Conservation (phyloP, 92 coral and sea anemone genomes). For the Phenganax stokvisi region DNA sequence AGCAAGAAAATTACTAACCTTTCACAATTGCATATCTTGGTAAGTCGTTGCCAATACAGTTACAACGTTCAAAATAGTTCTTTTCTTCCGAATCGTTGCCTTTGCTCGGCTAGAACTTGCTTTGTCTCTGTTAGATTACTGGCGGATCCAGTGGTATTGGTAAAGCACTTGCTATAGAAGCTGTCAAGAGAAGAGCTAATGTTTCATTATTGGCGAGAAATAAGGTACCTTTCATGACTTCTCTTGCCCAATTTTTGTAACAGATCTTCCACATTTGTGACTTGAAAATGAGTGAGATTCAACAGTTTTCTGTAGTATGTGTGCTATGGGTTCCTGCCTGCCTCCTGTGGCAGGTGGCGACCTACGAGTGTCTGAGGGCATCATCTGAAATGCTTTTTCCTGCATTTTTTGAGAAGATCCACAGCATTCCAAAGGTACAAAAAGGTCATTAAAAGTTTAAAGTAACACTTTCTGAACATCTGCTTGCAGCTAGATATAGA, state of each 20-base stretch:
- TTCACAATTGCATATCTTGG: slow-evolving; percentile 9
- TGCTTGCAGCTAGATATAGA: too few relatives aligned
- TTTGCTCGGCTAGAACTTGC: background rate
- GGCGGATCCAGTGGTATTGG: slow-evolving; percentile 99
- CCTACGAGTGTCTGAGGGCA: too few relatives aligned
- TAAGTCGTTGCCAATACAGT: background rate
- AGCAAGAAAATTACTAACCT: slow-evolving; percentile 5
- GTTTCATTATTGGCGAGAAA: slow-evolving; percentile 77
- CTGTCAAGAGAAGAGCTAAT: slow-evolving; percentile 72
- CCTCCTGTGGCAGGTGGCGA: too few relatives aligned
- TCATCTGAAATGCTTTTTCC: too few relatives aligned
- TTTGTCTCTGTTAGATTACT: slow-evolving; percentile 55
- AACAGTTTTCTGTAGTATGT: too few relatives aligned
- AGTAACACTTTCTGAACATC: too few relatives aligned
- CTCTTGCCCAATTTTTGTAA: background rate
- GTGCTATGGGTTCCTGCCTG: too few relatives aligned
- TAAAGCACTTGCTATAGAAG: slow-evolving; percentile 68
- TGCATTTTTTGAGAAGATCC: too few relatives aligned
- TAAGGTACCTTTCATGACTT: slow-evolving; percentile 56
- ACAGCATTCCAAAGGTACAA: too few relatives aligned
- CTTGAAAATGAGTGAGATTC: too few relatives aligned
- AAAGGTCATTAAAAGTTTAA: too few relatives aligned
- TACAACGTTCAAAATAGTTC: background rate
- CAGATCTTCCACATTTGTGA: background rate
- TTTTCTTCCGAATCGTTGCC: background rate